A percentile compares a stretch with the other conserved stretches of the same genome.
Evolutionary conservation across 37 sponge, comb jelly and placozoan species (phyloP).

Genomic region (Crambe crambe): DNA sequence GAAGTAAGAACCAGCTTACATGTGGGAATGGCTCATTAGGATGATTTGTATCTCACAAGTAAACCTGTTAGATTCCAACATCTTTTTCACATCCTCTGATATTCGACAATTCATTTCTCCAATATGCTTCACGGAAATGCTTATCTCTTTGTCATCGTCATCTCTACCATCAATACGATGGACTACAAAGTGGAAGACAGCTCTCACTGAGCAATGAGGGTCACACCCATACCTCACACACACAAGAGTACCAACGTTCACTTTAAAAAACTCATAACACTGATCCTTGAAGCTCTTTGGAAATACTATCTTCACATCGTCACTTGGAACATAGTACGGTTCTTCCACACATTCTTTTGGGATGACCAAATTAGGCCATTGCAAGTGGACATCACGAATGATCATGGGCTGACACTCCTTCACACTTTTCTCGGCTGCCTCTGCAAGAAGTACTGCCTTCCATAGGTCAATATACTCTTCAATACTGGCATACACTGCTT

Average conservation of each 20-base stretch:
- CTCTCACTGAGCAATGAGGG: neutral
- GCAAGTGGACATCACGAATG: constrained; percentile 42
- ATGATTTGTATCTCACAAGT: constrained; percentile 69
- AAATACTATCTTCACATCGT: neutral
- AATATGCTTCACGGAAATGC: constrained; percentile 24
- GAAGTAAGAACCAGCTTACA: constrained; percentile 8
- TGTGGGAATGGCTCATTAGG: constrained; percentile 21
- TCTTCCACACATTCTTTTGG: constrained; percentile 24
- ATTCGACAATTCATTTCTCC: constrained; percentile 48
- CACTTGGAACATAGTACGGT: constrained; percentile 20
- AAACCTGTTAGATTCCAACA: neutral
- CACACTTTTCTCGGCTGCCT: constrained; percentile 58
- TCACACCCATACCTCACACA: constrained; percentile 64
- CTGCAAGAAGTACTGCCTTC: constrained; percentile 66
- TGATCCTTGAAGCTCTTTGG: constrained; percentile 18
- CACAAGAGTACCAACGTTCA: constrained; percentile 56
- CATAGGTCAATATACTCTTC: constrained; percentile 55
- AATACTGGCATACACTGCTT: constrained; percentile 18
- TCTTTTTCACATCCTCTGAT: constrained; percentile 24
- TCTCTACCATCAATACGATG: constrained; percentile 8
- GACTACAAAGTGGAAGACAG: constrained; percentile 72
- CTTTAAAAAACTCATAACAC: constrained; percentile 25
- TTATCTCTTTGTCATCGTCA: neutral
- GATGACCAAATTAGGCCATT: constrained; percentile 58
- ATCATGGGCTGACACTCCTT: constrained; percentile 13